These are phyloP conservation scores for Dendrocincla fuliginosa DNA, from an alignment of 2,797 vertebrate species.

Conservation along the genomic window DNA sequence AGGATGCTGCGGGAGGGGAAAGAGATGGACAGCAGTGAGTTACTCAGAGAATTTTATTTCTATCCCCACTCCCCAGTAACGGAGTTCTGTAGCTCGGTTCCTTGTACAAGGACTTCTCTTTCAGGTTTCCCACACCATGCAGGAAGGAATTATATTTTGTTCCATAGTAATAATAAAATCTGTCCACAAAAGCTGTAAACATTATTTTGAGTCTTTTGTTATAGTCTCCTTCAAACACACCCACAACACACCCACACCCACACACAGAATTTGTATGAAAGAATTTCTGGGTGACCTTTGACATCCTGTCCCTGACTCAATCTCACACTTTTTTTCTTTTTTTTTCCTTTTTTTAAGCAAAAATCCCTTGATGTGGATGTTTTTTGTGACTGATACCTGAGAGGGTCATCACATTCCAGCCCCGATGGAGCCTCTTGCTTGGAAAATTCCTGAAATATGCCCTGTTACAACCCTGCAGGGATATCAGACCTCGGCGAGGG, in stretches of 20 bases:
- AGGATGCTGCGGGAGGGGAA: background rate
- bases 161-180: conserved; percentile 6
- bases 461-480: background rate
- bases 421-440: background rate
- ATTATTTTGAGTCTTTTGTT: conserved; percentile 29
- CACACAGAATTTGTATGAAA: background rate
- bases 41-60: conserved; percentile 73
- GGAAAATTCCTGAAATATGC: background rate
- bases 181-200: conserved; percentile 74
- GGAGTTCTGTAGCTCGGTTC: conserved; percentile 23
- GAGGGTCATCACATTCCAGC: background rate
- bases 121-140: conserved; percentile 38
- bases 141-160: conserved; percentile 66
- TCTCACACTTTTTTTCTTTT: background rate
- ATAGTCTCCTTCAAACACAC: background rate
- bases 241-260: background rate
- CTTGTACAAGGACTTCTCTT: conserved; percentile 26
- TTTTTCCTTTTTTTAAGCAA: background rate
- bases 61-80: conserved; percentile 66
- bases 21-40: background rate
- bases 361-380: background rate
- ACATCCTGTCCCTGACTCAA: background rate
- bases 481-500: background rate
- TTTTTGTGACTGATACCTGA: background rate
- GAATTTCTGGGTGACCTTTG: background rate